Conservation (phyloP, 2,888 invertebrate genomes). For the Reticulitermes lucifugus region DNA sequence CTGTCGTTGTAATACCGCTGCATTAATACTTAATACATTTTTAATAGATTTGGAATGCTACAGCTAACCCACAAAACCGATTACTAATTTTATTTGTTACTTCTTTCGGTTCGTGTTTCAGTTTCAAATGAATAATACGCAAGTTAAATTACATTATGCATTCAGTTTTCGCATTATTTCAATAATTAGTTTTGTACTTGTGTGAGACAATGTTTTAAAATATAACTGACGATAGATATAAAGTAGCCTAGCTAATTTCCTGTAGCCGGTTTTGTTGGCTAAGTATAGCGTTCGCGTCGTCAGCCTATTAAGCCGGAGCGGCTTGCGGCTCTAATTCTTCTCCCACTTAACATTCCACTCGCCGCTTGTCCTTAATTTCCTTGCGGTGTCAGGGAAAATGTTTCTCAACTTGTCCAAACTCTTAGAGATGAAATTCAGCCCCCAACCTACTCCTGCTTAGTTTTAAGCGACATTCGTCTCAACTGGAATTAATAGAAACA, state of each 20-base stretch:
- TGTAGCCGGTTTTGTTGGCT: not conserved
- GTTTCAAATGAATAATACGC: no score
- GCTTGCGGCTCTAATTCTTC: not conserved
- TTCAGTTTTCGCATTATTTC: no score
- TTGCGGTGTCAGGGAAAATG: conserved; percentile 19
- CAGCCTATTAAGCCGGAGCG: no score
- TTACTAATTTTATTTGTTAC: no score
- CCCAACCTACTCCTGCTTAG: not conserved
- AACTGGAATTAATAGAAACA: not conserved
- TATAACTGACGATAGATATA: not conserved
- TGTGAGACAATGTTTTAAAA: not conserved
- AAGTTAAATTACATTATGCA: no score
- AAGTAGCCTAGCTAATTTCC: not conserved
- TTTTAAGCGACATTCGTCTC: not conserved
- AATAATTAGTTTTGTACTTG: not conserved
- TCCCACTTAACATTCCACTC: conserved; percentile 39
- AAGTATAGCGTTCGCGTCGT: no score
- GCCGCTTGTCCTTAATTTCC: conserved; percentile 45
- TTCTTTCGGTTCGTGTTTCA: no score
- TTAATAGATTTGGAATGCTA: no score
- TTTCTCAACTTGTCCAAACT: no score
- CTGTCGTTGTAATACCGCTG: no score
- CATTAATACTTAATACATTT: no score
- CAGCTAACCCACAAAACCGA: no score
- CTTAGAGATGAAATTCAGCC: not conserved